Evolutionary conservation across 2,113 vertebrate species (phyloP), one percentile per base, ranked within the genome.

Genomic region (Columba janthina): DNA sequence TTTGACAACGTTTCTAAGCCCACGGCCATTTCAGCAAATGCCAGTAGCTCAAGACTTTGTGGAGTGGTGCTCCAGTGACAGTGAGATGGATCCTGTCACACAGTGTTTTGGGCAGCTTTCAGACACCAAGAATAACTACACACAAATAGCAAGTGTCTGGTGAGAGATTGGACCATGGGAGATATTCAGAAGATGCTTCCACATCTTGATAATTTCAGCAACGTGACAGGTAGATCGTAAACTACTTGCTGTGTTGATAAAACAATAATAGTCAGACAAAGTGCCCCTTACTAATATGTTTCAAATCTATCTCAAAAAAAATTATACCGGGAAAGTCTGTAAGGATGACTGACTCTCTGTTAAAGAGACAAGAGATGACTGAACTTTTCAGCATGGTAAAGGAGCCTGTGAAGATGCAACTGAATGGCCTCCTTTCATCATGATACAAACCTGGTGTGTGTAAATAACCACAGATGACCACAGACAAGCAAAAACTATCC

Each of bases 11-110:
- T 78, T 95, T 93, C 61, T 90, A 89, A 92, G 76, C 85, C 79
- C 65, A 61, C 76, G 69, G 83, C 56, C 72, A 16, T 81, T 90
- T 92, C 85, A 92, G 76, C 88, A 95, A 79, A 94, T 96, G 83
- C 79, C 92, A 87, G 32, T 21, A 89, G 79, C 61, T 85, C 11
- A 46, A 22, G 80, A 60, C 53, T 67, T 46, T 24, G 19, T 20
- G 26, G 69, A 60, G 38, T 4, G 11, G 53, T 94, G 31, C 85
- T 96, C 65, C 48, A 75, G 67, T 95, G 96, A 91, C 90, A 94
- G 90, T 28, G 88, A 61, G 85, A 50, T 65, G 72, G 86, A 46
- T 50, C 51, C 75, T 86, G 75, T 50, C 58, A 19, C 93, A 71
- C 8, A 5, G 78, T 50, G 66, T 62, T 93, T 80, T 64, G 72